Percentiles rank a stretch among this genome's conserved stretches.
Evolutionary conservation across 2,888 invertebrate genomes (phyloP).

Genomic region (Dysmachus trigonus): DNA sequence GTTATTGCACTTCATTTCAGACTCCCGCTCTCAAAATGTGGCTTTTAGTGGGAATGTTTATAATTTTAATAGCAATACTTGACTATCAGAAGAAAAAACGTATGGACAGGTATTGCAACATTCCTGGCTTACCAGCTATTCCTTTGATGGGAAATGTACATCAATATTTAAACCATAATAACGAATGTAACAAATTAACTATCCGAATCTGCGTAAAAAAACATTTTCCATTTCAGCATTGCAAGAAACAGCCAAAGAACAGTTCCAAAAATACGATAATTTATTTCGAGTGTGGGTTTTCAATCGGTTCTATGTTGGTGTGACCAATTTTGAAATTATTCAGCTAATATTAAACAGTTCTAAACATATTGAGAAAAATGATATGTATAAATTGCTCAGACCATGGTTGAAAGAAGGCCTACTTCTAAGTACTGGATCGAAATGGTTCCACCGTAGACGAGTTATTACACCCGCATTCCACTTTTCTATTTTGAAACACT

Average conservation of each 20-base stretch:
- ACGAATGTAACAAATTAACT: background rate
- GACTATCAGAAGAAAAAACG: background rate
- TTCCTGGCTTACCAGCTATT: background rate
- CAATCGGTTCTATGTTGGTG: background rate
- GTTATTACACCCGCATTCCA: constrained; percentile 82
- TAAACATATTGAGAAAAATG: constrained; percentile 57
- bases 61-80: background rate
- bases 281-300: background rate
- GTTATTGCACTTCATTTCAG: no score
- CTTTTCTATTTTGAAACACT: constrained; percentile 79
- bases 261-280: no score
- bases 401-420: constrained; percentile 61
- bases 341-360: constrained; percentile 56
- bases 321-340: constrained; percentile 57
- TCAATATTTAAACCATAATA: background rate
- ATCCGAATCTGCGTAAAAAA: no score
- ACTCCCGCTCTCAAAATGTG: no score
- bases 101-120: background rate
- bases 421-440: constrained; percentile 59
- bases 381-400: constrained; percentile 56
- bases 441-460: constrained; percentile 75
- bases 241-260: background rate
- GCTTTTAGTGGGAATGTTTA: no score
- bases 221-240: background rate
- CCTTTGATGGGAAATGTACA: background rate